Percentiles rank a stretch among this genome's conserved stretches.
Evolutionary conservation across 2,113 vertebrate species (phyloP).

Genomic region (Thunnus maccoyii): DNA sequence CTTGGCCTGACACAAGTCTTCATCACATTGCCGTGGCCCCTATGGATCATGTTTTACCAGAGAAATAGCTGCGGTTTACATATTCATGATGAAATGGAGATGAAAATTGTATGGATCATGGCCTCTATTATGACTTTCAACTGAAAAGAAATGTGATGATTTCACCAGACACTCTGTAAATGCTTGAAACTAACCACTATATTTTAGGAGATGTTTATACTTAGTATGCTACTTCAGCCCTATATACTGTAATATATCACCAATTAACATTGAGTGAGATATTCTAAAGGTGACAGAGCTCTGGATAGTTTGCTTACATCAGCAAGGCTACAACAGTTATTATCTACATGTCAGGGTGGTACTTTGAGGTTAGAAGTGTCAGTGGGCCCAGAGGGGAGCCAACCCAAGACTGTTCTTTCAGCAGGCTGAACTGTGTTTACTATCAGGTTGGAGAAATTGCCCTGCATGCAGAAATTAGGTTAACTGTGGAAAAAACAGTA

Average conservation of each 20-base stretch:
- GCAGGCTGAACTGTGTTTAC: constrained; percentile 34
- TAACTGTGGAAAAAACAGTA: constrained; percentile 51
- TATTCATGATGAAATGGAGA: constrained; percentile 69
- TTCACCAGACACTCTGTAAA: constrained; percentile 23
- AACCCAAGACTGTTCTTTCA: constrained; percentile 30
- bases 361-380: constrained; percentile 35
- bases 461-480: constrained; percentile 53
- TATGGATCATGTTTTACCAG: constrained; percentile 67
- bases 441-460: constrained; percentile 36
- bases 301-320: constrained; percentile 38
- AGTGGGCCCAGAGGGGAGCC: constrained; percentile 20
- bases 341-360: constrained; percentile 14
- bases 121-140: constrained; percentile 34
- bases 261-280: constrained; percentile 6
- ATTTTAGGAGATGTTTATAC: constrained; percentile 23
- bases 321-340: constrained; percentile 14
- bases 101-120: constrained; percentile 44
- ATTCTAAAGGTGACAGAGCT: constrained; percentile 29
- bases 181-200: constrained; percentile 24
- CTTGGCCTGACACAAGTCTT: constrained; percentile 81
- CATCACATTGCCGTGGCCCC: constrained; percentile 67
- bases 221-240: neutral
- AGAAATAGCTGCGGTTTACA: constrained; percentile 66
- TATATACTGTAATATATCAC: neutral
- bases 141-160: constrained; percentile 33